phyloP scores from a whole-genome alignment of 2,113 vertebrate genomes.

The Oryzias curvinotus region DNA sequence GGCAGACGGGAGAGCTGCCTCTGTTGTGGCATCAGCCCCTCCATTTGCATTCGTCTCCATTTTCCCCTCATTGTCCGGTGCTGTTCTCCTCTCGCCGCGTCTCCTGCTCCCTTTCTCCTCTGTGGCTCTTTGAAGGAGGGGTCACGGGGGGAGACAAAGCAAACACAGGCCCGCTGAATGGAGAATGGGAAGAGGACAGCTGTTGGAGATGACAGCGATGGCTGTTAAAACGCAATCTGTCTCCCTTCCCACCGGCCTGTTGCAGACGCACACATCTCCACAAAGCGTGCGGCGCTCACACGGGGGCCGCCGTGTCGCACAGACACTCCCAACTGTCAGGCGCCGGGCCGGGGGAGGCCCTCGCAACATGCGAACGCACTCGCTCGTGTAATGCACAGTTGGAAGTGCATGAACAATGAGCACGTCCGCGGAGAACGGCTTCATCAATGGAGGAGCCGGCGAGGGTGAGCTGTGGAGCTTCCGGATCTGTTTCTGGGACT shows the following conservation, averaged over 20 bases:
- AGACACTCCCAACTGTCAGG: constrained; percentile 73
- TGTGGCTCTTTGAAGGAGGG: constrained; percentile 67
- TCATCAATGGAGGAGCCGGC: constrained; percentile 10
- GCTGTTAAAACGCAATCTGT: constrained; percentile 82
- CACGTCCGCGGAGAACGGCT: constrained; percentile 16
- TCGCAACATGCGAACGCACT: constrained; percentile 37
- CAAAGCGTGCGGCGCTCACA: constrained; percentile 27
- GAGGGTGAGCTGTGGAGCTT: too few relatives aligned
- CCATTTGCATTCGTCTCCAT: constrained; percentile 56
- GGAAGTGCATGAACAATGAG: constrained; percentile 48
- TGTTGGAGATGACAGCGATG: constrained; percentile 84
- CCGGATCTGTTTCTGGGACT: too few relatives aligned
- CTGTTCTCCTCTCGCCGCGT: background rate
- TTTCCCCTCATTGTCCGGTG: constrained; percentile 41
- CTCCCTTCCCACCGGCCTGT: constrained; percentile 77
- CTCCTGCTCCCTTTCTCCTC: constrained; percentile 39
- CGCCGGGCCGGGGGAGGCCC: constrained; percentile 4
- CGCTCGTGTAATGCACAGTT: constrained; percentile 27
- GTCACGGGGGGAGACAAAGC: constrained; percentile 77
- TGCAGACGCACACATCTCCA: constrained; percentile 40
- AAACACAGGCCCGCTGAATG: constrained; percentile 77
- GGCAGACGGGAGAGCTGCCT: constrained; percentile 1
- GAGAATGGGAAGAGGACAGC: constrained; percentile 81
- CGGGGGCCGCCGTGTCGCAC: constrained; percentile 59
- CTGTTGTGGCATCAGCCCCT: constrained; percentile 6